phyloP scores from a whole-genome alignment of 2,797 vertebrate genomes.

The Poeciliopsis gracilis region DNA sequence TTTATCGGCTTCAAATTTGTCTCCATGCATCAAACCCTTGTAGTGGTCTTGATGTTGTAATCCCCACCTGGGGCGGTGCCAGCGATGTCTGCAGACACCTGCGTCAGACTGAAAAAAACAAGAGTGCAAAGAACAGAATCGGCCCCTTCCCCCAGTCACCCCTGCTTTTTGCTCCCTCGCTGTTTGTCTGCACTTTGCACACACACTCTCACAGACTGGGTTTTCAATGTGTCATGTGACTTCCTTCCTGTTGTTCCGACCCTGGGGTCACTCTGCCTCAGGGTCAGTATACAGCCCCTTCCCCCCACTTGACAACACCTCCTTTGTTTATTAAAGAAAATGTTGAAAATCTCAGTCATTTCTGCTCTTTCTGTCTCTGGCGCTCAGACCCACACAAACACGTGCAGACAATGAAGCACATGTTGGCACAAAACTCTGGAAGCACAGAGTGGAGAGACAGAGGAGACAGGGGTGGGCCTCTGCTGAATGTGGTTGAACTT shows the following conservation, averaged over 20 bases:
- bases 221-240: constrained; percentile 63
- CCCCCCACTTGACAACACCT: neutral
- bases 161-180: constrained; percentile 14
- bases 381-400: constrained; percentile 2
- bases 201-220: constrained; percentile 15
- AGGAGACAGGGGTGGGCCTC: constrained; percentile 49
- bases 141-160: constrained; percentile 28
- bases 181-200: constrained; percentile 28
- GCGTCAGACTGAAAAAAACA: constrained; percentile 72
- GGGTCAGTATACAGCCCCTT: constrained; percentile 41
- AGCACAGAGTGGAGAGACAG: constrained; percentile 7
- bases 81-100: constrained; percentile 73
- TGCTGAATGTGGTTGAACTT: constrained; percentile 73
- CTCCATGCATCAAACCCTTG: constrained; percentile 3
- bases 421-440: constrained; percentile 9
- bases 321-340: constrained; percentile 59
- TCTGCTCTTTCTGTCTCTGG: neutral
- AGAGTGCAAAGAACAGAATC: constrained; percentile 54
- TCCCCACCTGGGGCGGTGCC: constrained; percentile 73
- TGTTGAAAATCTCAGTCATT: constrained; percentile 52
- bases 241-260: constrained; percentile 78
- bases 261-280: constrained; percentile 56
- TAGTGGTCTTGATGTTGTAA: constrained; percentile 63
- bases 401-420: constrained; percentile 12
- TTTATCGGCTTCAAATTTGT: neutral